Percentiles rank a stretch among this genome's conserved stretches.
Evolutionary conservation across 2,113 vertebrate genomes (phyloP).

Genomic region (Zosterops pallidus): DNA sequence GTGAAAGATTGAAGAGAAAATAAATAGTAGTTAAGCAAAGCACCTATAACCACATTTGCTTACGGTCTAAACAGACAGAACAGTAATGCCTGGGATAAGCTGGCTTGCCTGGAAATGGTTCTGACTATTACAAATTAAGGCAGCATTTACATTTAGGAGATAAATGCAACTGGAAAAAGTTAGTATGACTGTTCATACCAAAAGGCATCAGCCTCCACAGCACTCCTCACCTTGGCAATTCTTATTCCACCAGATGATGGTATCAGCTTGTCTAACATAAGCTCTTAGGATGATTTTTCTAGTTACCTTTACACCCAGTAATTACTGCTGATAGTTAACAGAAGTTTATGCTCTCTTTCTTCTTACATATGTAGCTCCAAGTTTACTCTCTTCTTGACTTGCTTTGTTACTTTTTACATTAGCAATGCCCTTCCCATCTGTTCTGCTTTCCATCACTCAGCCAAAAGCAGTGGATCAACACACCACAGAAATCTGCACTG

Average conservation of each 20-base stretch:
- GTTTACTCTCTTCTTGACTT: background rate
- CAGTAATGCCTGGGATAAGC: background rate
- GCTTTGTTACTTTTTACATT: background rate
- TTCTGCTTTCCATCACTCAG: background rate
- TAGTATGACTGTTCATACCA: background rate
- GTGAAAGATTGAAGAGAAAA: slow-evolving; percentile 59
- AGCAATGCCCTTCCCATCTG: background rate
- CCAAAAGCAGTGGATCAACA: background rate
- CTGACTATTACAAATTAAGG: background rate
- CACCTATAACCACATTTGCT: background rate
- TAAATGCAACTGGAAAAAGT: background rate
- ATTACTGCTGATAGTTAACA: background rate
- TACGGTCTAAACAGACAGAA: background rate
- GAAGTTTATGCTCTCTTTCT: background rate
- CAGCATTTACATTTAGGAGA: background rate
- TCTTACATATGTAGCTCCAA: background rate
- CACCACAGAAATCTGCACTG: background rate
- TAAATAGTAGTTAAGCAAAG: slow-evolving; percentile 24
- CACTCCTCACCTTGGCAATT: background rate
- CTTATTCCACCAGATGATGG: background rate
- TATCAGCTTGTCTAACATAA: background rate
- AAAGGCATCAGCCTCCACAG: background rate
- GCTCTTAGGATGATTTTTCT: background rate
- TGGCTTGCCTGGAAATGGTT: background rate
- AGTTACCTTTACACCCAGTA: background rate